A percentile compares a stretch with the other conserved stretches of the same genome.
Evolutionary conservation across 2,888 invertebrate species (phyloP).

Genomic region (Chymomyza amoena): DNA sequence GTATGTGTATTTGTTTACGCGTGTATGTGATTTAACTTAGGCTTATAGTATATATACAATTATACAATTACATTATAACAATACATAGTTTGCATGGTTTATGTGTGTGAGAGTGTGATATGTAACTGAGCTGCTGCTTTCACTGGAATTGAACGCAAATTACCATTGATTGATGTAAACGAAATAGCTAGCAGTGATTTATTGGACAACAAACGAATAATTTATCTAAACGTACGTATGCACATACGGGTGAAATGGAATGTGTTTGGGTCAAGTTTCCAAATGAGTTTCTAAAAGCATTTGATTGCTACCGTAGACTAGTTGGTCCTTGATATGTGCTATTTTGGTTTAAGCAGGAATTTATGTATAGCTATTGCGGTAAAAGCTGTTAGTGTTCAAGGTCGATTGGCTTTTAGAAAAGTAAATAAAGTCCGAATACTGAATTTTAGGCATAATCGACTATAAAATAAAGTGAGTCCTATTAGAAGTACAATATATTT

Average conservation of each 20-base stretch:
- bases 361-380: neutral
- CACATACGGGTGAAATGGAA: neutral
- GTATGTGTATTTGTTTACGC: constrained; percentile 11
- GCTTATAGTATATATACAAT: constrained; percentile 31
- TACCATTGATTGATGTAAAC: neutral
- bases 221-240: neutral
- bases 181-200: neutral
- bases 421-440: too few species aligned
- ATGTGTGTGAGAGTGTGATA: neutral
- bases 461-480: too few species aligned
- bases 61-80: constrained; percentile 25
- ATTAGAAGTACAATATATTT: too few species aligned
- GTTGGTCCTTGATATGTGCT: neutral
- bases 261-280: neutral
- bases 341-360: neutral
- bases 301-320: neutral
- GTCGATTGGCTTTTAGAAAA: too few species aligned
- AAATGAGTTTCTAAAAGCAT: neutral
- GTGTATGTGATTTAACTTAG: constrained; percentile 8
- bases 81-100: constrained; percentile 9
- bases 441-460: too few species aligned
- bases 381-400: too few species aligned
- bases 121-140: constrained; percentile 5
- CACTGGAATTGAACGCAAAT: neutral
- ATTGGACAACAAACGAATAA: neutral